A percentile compares a stretch with the other conserved stretches of the same genome.
Conservation (phyloP, 2,113 vertebrate genomes). For the Syrrhaptes paradoxus region DNA sequence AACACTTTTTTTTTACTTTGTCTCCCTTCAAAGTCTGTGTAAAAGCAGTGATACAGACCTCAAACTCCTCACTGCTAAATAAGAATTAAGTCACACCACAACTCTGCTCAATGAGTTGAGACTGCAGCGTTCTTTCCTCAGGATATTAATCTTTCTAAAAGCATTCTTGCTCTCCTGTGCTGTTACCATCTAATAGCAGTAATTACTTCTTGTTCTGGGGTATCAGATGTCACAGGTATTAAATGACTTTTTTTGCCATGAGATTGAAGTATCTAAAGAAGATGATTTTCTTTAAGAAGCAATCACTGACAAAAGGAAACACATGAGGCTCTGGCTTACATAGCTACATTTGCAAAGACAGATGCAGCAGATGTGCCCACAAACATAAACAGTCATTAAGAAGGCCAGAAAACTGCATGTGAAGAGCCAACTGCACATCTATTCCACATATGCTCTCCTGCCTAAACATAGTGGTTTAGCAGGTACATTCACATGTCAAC, state of each 20-base stretch:
- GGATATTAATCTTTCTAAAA: slow-evolving; percentile 67
- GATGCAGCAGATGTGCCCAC: not conserved
- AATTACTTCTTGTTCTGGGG: slow-evolving; percentile 66
- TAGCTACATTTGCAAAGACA: not conserved
- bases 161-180: slow-evolving; percentile 48
- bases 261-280: slow-evolving; percentile 27
- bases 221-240: slow-evolving; percentile 64
- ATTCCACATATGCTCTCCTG: not conserved
- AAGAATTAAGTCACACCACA: slow-evolving; percentile 7
- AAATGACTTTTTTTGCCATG: slow-evolving; percentile 19
- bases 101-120: slow-evolving; percentile 13
- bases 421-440: not conserved
- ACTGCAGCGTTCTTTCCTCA: slow-evolving; percentile 16
- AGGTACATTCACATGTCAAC: not conserved
- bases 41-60: not conserved
- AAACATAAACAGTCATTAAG: not conserved
- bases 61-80: not conserved
- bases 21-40: not conserved
- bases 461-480: not conserved
- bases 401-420: not conserved
- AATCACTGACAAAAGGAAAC: slow-evolving; percentile 7
- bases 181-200: slow-evolving; percentile 52
- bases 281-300: slow-evolving; percentile 16
- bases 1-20: not conserved
- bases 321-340: not conserved